Conservation (phyloP, 2,113 vertebrate genomes). For the Oenanthe melanoleuca region DNA sequence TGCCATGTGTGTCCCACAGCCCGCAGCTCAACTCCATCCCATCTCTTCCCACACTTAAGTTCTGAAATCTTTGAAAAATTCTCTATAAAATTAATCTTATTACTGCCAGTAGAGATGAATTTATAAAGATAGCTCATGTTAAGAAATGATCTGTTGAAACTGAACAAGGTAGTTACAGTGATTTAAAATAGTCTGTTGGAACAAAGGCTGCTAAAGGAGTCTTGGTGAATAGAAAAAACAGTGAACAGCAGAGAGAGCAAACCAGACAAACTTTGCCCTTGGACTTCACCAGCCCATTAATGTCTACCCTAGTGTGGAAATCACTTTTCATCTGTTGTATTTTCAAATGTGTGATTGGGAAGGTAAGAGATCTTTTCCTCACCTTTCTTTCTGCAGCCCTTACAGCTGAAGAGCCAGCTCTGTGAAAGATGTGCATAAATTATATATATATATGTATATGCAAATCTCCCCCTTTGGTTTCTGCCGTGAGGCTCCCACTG, state of each 20-base stretch:
- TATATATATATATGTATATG: not conserved
- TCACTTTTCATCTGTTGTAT: not conserved
- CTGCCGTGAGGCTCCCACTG: too few relatives aligned
- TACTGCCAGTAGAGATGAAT: not conserved
- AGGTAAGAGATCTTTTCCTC: not conserved
- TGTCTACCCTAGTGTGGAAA: not conserved
- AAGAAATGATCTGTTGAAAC: not conserved
- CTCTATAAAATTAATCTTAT: not conserved
- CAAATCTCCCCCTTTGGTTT: not conserved
- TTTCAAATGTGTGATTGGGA: not conserved
- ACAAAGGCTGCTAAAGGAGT: not conserved
- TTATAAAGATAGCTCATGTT: not conserved
- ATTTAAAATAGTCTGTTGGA: not conserved
- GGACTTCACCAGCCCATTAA: not conserved
- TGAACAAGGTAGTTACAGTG: not conserved
- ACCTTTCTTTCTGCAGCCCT: not conserved
- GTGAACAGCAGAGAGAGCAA: not conserved
- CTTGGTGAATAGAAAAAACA: not conserved
- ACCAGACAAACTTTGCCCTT: not conserved
- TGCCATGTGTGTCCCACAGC: not conserved
- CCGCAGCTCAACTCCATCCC: not conserved
- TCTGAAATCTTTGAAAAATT: not conserved
- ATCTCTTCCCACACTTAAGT: not conserved
- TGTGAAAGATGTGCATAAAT: not conserved
- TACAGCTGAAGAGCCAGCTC: fast-evolving